A percentile compares a stretch with the other conserved stretches of the same genome.
phyloP scores from a whole-genome alignment of 2,888 invertebrate genomes.

The Tetropium fuscum region DNA sequence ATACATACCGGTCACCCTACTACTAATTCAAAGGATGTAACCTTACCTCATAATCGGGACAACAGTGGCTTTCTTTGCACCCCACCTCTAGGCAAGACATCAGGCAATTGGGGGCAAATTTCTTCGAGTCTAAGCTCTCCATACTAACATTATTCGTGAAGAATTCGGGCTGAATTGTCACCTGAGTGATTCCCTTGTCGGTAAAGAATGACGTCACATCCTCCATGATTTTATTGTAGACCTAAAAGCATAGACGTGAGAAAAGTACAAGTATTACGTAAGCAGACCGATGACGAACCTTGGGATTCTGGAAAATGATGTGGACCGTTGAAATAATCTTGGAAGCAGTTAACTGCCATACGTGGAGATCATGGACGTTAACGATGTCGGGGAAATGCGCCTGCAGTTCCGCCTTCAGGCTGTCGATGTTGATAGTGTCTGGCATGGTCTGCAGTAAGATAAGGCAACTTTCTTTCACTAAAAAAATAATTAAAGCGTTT shows the following conservation, averaged over 20 bases:
- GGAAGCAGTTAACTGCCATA: slow-evolving; percentile 87
- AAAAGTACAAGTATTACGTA: neutral
- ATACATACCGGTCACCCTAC: no score
- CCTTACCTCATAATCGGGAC: slow-evolving; percentile 56
- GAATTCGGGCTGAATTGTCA: slow-evolving; percentile 92
- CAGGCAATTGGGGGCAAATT: slow-evolving; percentile 59
- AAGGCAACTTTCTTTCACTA: slow-evolving; percentile 90
- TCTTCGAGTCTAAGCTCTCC: slow-evolving; percentile 52
- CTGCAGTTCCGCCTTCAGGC: slow-evolving; percentile 74
- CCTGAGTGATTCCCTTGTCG: slow-evolving; percentile 84
- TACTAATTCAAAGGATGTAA: no score
- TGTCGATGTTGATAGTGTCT: slow-evolving; percentile 83
- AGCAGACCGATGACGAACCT: slow-evolving; percentile 58
- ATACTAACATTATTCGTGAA: slow-evolving; percentile 53
- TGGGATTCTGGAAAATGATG: slow-evolving; percentile 78
- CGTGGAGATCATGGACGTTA: slow-evolving; percentile 88
- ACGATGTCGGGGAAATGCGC: slow-evolving; percentile 77
- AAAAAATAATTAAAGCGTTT: no score
- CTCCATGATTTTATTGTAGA: slow-evolving; percentile 70
- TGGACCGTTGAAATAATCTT: slow-evolving; percentile 88
- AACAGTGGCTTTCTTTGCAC: slow-evolving; percentile 65
- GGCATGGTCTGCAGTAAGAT: slow-evolving; percentile 95
- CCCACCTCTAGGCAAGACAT: slow-evolving; percentile 64
- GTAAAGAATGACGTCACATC: slow-evolving; percentile 80
- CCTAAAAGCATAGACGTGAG: slow-evolving; percentile 52